Conservation (phyloP, 2,888 invertebrate species). For the Papilio protenor region DNA sequence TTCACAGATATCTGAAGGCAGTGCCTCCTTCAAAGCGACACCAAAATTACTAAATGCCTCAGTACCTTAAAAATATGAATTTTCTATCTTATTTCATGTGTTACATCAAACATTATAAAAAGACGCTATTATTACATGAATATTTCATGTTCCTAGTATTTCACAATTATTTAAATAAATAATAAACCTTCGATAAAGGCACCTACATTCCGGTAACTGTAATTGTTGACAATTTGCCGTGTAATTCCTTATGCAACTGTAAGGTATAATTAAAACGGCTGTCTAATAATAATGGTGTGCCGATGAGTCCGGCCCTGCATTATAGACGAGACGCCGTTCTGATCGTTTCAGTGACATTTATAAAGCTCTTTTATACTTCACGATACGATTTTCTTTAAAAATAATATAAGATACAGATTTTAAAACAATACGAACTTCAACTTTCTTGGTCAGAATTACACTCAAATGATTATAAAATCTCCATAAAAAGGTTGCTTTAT, state of each 20-base stretch:
- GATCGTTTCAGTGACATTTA: conserved; percentile 37
- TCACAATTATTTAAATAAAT: not conserved
- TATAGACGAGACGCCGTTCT: conserved; percentile 41
- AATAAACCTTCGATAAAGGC: not conserved
- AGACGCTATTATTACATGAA: not conserved
- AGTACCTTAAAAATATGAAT: no score
- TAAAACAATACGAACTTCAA: no score
- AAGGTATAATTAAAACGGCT: conserved; percentile 34
- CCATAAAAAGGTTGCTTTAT: no score
- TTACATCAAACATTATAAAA: not conserved
- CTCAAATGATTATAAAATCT: no score
- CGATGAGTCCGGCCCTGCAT: conserved; percentile 39
- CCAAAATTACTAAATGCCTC: no score
- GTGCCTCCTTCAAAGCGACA: not conserved
- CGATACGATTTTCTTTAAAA: conserved; percentile 15
- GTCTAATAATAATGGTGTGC: conserved; percentile 25
- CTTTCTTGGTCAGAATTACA: no score
- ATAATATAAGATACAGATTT: no score
- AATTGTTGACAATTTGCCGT: conserved; percentile 9
- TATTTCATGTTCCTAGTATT: not conserved
- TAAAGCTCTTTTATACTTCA: conserved; percentile 7
- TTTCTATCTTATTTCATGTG: not conserved
- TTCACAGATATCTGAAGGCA: no score
- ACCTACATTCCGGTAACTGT: conserved; percentile 3
- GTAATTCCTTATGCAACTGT: conserved; percentile 26